Percentiles rank a stretch among this genome's conserved stretches.
phyloP scores from a whole-genome alignment of 2,888 invertebrate genomes.

The Synanthedon vespiformis region DNA sequence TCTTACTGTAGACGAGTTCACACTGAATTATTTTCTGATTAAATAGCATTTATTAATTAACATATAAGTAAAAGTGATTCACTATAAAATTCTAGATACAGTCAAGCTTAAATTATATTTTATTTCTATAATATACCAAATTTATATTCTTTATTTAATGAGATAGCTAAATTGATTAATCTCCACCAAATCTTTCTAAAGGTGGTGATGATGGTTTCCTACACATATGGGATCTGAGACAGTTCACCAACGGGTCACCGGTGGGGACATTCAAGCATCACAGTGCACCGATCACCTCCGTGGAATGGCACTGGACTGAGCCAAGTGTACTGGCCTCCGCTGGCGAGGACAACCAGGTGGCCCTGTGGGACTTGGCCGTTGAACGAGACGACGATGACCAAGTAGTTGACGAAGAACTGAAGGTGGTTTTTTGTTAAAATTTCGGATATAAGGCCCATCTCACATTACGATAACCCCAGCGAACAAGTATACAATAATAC shows the following conservation, averaged over 20 bases:
- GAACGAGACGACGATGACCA: constrained; percentile 80
- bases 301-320: constrained; percentile 97
- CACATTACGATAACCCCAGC: too few relatives aligned
- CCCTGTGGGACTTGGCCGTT: constrained; percentile 95
- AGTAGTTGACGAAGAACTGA: constrained; percentile 68
- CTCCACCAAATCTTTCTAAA: constrained; percentile 17
- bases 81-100: too few relatives aligned
- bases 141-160: too few relatives aligned
- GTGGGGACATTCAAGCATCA: constrained; percentile 97
- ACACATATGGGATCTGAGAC: constrained; percentile 95
- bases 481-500: too few relatives aligned
- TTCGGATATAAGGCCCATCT: constrained; percentile 1
- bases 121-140: too few relatives aligned
- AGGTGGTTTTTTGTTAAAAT: constrained; percentile 21
- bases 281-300: constrained; percentile 90
- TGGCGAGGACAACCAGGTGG: constrained; percentile 95
- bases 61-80: too few relatives aligned
- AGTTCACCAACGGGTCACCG: constrained; percentile 81
- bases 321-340: constrained; percentile 92
- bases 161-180: too few relatives aligned
- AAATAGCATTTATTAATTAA: too few relatives aligned
- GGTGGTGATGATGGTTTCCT: constrained; percentile 97
- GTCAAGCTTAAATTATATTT: too few relatives aligned
- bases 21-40: too few relatives aligned
- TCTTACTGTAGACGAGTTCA: too few relatives aligned